A percentile compares a stretch with the other conserved stretches of the same genome.
Conservation (phyloP, 2,113 vertebrate genomes). For the Periophthalmus modestus region DNA sequence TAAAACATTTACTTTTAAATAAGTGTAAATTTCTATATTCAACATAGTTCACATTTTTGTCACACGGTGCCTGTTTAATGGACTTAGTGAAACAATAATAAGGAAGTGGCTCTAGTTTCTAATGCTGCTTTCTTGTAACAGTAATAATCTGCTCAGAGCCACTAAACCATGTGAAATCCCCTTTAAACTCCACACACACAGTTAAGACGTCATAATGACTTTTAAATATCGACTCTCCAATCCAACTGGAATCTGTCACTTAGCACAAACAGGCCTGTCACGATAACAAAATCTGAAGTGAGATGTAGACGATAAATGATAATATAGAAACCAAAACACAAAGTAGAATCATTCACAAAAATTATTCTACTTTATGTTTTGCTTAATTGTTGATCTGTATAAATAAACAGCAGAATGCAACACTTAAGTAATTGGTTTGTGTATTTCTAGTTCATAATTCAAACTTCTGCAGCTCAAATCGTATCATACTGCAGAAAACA, state of each 20-base stretch:
- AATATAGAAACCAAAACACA: no score
- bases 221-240: slow-evolving; percentile 11
- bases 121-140: slow-evolving; percentile 64
- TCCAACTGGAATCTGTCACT: background rate
- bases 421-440: no score
- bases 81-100: slow-evolving; percentile 41
- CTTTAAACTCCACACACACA: slow-evolving; percentile 28
- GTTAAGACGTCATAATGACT: slow-evolving; percentile 5
- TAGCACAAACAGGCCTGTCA: background rate
- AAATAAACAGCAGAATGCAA: no score
- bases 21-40: no score
- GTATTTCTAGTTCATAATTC: no score
- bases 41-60: background rate
- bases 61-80: background rate
- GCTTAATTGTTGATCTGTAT: no score
- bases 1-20: no score
- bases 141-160: slow-evolving; percentile 61
- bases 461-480: no score
- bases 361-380: no score
- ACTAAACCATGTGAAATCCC: slow-evolving; percentile 44
- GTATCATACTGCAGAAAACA: no score
- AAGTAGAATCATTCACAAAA: no score
- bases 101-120: slow-evolving; percentile 50
- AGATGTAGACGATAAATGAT: no score
- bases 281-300: background rate